Percentiles rank a stretch among this genome's conserved stretches.
These are phyloP conservation scores for Drosophila rubida DNA, from an alignment of 2,888 invertebrate species.

Conservation along the genomic window DNA sequence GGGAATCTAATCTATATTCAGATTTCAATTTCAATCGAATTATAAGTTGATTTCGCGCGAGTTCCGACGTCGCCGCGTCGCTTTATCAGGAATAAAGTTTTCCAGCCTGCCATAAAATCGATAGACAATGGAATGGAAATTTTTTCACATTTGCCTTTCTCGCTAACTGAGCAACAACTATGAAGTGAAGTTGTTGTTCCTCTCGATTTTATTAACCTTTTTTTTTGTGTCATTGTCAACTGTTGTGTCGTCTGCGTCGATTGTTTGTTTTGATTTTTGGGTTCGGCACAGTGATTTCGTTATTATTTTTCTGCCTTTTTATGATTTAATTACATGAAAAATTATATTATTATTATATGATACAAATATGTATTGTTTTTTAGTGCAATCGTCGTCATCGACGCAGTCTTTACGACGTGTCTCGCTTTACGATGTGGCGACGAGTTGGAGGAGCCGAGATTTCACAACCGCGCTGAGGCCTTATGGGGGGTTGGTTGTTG, in stretches of 20 bases:
- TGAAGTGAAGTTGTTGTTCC: constrained; percentile 6
- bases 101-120: constrained; percentile 56
- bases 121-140: constrained; percentile 67
- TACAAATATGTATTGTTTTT: constrained; percentile 6
- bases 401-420: constrained; percentile 64
- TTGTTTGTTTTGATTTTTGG: constrained; percentile 62
- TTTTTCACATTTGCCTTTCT: constrained; percentile 45
- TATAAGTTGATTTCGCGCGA: constrained; percentile 31
- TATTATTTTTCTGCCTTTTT: constrained; percentile 52
- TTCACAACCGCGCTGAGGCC: constrained; percentile 54
- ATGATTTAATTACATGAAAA: constrained; percentile 74
- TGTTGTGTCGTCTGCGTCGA: constrained; percentile 49
- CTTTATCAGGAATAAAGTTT: constrained; percentile 43
- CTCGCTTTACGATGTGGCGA: constrained; percentile 41
- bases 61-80: constrained; percentile 8
- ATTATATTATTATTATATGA: constrained; percentile 57
- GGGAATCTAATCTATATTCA: constrained; percentile 47
- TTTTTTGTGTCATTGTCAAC: constrained; percentile 76
- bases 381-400: constrained; percentile 66
- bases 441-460: constrained; percentile 41
- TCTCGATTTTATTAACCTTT: constrained; percentile 4
- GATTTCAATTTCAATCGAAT: constrained; percentile 55
- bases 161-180: constrained; percentile 18
- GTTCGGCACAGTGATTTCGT: constrained; percentile 67
- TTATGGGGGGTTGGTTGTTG: constrained; percentile 45